Evolutionary conservation across 2,888 invertebrate species (phyloP).

Genomic region (Chironomus riparius): DNA sequence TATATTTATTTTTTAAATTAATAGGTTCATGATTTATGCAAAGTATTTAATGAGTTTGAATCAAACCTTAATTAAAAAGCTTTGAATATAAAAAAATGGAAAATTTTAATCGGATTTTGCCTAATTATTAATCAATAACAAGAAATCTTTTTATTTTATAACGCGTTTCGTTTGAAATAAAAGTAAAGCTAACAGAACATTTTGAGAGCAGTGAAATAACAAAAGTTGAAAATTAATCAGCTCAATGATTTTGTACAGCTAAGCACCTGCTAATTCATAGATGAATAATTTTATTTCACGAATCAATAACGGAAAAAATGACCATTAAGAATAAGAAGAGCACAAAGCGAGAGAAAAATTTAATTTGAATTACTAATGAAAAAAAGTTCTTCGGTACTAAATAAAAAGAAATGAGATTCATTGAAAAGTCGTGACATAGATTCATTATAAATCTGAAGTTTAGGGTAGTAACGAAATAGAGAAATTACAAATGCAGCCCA

Average conservation of each 20-base stretch:
- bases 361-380: no score
- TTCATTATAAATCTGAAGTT: constrained; percentile 4
- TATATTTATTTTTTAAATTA: not conserved
- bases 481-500: not conserved
- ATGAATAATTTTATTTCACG: constrained; percentile 1
- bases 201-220: no score
- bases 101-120: not conserved
- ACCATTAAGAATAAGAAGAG: not conserved
- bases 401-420: not conserved
- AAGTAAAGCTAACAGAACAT: no score
- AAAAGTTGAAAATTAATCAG: not conserved
- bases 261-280: constrained; percentile 11
- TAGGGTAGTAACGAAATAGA: not conserved
- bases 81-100: not conserved
- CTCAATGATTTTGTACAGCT: not conserved
- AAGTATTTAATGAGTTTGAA: not conserved
- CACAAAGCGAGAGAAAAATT: not conserved
- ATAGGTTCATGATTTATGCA: not conserved
- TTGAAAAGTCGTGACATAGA: constrained; percentile 16
- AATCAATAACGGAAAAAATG: not conserved
- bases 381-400: no score
- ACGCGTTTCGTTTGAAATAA: no score
- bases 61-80: not conserved
- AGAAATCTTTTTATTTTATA: no score
- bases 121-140: not conserved